These are phyloP conservation scores for Cylas formicarius DNA, from an alignment of 1,140 invertebrate species.

Conservation along the genomic window DNA sequence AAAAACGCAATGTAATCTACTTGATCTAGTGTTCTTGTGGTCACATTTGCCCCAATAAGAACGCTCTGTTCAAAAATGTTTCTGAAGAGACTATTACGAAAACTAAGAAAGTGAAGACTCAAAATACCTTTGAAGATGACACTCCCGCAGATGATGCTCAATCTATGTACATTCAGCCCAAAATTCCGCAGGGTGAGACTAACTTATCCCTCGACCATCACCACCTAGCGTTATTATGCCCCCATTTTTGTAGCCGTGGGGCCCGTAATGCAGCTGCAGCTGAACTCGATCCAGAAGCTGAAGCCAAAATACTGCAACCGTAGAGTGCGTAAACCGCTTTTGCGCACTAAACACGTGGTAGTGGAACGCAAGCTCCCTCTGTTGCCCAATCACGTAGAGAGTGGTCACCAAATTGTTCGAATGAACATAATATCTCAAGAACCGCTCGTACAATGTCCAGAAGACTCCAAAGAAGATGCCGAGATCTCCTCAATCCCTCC, in stretches of 20 bases:
- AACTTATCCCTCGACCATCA: no score
- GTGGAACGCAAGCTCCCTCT: conserved; percentile 52
- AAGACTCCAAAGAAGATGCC: neutral
- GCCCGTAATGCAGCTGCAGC: conserved; percentile 24
- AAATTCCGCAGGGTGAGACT: conserved; percentile 1
- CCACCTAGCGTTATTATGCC: no score
- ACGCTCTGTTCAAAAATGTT: conserved; percentile 13
- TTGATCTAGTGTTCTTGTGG: conserved; percentile 47
- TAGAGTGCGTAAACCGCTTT: conserved; percentile 41
- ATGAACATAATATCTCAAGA: conserved; percentile 41
- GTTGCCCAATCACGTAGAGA: conserved; percentile 41
- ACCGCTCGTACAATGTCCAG: neutral
- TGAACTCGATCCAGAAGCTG: conserved; percentile 32
- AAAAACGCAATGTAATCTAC: no score
- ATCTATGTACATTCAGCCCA: conserved; percentile 10
- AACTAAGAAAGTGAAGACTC: neutral
- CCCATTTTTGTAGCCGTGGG: no score
- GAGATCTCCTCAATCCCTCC: conserved; percentile 36
- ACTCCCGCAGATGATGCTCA: neutral
- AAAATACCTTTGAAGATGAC: conserved; percentile 9
- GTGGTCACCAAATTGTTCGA: conserved; percentile 39
- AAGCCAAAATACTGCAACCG: conserved; percentile 45
- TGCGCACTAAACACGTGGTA: conserved; percentile 50
- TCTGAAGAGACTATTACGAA: no score
- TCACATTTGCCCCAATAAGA: conserved; percentile 50